These are phyloP conservation scores for Cavia porcellus DNA, from an alignment of 2,113 vertebrate species.

Conservation along the genomic window DNA sequence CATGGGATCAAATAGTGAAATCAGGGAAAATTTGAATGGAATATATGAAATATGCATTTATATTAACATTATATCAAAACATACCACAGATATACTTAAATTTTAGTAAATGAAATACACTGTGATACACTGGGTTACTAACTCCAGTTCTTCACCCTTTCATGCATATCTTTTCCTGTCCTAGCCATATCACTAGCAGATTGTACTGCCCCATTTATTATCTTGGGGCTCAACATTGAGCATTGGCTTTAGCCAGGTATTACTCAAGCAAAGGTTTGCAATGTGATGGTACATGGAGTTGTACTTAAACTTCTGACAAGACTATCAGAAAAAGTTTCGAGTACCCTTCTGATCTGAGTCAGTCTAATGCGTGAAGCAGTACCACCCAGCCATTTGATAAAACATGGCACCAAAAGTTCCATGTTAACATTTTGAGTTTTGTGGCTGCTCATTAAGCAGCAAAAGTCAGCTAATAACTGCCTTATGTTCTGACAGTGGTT, in stretches of 20 bases:
- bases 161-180: not conserved
- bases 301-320: not conserved
- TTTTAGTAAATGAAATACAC: not conserved
- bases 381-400: not conserved
- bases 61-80: not conserved
- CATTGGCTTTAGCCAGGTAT: not conserved
- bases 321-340: not conserved
- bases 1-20: not conserved
- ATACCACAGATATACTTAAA: not conserved
- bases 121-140: not conserved
- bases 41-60: not conserved
- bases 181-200: not conserved
- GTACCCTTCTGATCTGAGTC: not conserved
- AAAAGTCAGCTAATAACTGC: not conserved
- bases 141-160: not conserved
- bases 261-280: not conserved
- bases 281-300: not conserved
- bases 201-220: not conserved
- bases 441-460: not conserved
- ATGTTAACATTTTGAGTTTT: not conserved
- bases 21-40: not conserved
- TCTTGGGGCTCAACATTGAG: not conserved
- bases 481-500: no score
- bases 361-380: not conserved
- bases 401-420: not conserved